These are phyloP conservation scores for Drosophila picticornis DNA, from an alignment of 2,888 invertebrate genomes.

Conservation along the genomic window DNA sequence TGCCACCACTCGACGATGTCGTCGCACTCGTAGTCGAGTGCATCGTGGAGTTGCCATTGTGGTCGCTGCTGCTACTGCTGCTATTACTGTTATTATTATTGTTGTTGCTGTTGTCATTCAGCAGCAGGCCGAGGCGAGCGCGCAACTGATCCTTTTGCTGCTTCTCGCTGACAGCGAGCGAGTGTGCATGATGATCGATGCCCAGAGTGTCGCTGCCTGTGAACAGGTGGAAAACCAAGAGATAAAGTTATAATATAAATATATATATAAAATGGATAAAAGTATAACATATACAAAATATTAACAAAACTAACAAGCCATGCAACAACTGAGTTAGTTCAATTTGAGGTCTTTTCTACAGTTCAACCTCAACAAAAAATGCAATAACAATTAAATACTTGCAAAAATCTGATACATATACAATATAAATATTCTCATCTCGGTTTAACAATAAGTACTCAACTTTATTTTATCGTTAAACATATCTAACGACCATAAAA, in stretches of 20 bases:
- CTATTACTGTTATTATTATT: slow-evolving; percentile 33
- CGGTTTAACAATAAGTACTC: neutral
- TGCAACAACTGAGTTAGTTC: neutral
- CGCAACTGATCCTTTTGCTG: slow-evolving; percentile 83
- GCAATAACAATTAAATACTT: neutral
- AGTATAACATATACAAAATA: neutral
- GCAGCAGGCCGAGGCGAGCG: slow-evolving; percentile 81
- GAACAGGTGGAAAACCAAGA: neutral
- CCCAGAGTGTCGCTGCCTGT: slow-evolving; percentile 76
- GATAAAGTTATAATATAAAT: neutral
- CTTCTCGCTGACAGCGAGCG: slow-evolving; percentile 71
- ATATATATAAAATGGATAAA: neutral
- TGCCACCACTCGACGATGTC: slow-evolving; percentile 48
- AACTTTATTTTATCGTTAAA: neutral
- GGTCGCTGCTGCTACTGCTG: slow-evolving; percentile 70
- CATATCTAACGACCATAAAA: neutral
- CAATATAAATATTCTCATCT: neutral
- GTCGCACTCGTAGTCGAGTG: slow-evolving; percentile 64
- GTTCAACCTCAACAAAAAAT: neutral
- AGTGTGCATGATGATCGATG: slow-evolving; percentile 64
- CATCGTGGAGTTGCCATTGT: slow-evolving; percentile 76
- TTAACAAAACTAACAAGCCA: neutral
- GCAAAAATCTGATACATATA: neutral
- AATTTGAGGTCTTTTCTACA: neutral
- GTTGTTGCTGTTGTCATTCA: slow-evolving; percentile 69